phyloP scores from a whole-genome alignment of 2,797 vertebrate genomes.

The Oophaga sylvatica region DNA sequence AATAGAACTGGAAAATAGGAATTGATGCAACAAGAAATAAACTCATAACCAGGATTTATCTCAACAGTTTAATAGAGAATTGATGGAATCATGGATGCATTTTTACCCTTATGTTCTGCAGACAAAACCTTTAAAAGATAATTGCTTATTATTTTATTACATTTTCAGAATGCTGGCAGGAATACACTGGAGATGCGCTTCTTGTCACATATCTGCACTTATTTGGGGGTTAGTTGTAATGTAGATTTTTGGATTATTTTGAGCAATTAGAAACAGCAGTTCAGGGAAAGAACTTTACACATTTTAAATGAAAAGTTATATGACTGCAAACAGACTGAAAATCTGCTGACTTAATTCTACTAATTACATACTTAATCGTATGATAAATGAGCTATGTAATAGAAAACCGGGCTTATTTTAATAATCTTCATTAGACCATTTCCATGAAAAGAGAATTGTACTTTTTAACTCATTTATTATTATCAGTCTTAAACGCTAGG shows the following conservation, averaged over 20 bases:
- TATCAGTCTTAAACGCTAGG: not conserved
- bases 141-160: slow-evolving; percentile 12
- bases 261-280: not conserved
- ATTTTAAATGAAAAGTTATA: slow-evolving; percentile 55
- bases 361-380: slow-evolving; percentile 60
- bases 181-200: not conserved
- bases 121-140: slow-evolving; percentile 15
- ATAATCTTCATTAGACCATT: slow-evolving; percentile 59
- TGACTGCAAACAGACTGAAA: slow-evolving; percentile 50
- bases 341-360: slow-evolving; percentile 60
- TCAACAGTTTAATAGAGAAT: not conserved
- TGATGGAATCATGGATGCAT: not conserved
- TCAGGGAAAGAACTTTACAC: slow-evolving; percentile 23
- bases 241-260: not conserved
- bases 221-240: not conserved
- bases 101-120: not conserved
- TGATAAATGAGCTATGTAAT: slow-evolving; percentile 62
- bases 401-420: slow-evolving; percentile 52
- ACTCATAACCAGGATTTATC: not conserved
- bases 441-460: slow-evolving; percentile 39
- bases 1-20: not conserved
- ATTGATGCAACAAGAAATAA: not conserved
- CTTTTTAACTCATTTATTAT: slow-evolving; percentile 42
- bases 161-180: not conserved
- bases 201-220: not conserved